Base-by-base conservation (phyloP, 2,888 invertebrate species). In the Halictus quadricinctus region DNA sequence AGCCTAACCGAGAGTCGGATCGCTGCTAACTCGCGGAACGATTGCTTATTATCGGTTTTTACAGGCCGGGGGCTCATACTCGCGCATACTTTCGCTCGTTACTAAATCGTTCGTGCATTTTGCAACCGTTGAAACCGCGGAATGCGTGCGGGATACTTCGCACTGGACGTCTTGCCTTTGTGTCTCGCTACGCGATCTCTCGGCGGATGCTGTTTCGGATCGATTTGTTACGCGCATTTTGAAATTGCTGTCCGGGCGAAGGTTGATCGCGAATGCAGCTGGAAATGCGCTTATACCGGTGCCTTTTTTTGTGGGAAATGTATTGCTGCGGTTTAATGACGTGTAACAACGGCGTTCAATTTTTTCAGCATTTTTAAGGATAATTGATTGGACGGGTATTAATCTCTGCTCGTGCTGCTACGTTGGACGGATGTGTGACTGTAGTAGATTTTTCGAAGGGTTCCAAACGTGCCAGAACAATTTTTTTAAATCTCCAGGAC, bases 91-190 rank as follows among this genome's bases (percentile, higher is more conserved):
- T 88, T 88, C 88, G 80, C 88, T 84, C 69, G 60, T 89, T 88
- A 72, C 86, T 83, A 89, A 88, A 89, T 77, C 80, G 66, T 69
- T 74, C 21, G n/a, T 72, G 72, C 69, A 73, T 84, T 88, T 89
- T 76, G 80, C 80, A 86, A 81, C 43, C 72, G 29, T 41, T 72
- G 75, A 81, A 60, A 72, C 76, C 54, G 15, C 76, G 83, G 74
- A 87, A 81, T 78, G 84, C 69, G 18, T 72, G 69, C 46, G 48
- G 41, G 73, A 73, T 73, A 69, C 43, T 29, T 21, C 29, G 41
- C 13, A 5, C 36, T 60, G 60, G 25, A 36, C 41, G 58, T 50
- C 41, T 69, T 21, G 29, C 41, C 69, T 69, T 69, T 69, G 69
- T 69, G 69, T 41, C 69, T 41, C 36, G 3, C 8, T 10, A 29